A percentile compares a stretch with the other conserved stretches of the same genome.
Conservation (phyloP, 2,888 invertebrate genomes). For the Alsophila aescularia region DNA sequence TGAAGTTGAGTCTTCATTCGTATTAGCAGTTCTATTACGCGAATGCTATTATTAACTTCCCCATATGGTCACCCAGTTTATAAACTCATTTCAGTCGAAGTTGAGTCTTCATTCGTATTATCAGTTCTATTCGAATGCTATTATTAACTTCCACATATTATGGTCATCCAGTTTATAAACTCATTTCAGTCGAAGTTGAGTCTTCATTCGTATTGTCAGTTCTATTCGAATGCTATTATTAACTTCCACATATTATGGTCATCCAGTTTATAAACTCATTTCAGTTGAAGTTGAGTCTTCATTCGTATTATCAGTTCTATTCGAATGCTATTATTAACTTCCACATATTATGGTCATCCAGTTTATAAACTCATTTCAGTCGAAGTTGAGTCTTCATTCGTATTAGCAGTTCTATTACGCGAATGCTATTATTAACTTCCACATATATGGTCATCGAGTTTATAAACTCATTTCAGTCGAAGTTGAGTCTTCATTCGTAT, state of each 20-base stretch:
- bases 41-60: slow-evolving; percentile 10
- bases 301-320: background rate
- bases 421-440: slow-evolving; percentile 10
- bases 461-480: slow-evolving; percentile 5
- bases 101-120: slow-evolving; percentile 1
- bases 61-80: too few species aligned
- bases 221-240: slow-evolving; percentile 4
- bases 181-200: slow-evolving; percentile 9
- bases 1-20: slow-evolving; percentile 4
- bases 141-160: slow-evolving; percentile 5
- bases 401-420: background rate
- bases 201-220: slow-evolving; percentile 1
- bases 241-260: background rate
- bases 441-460: too few species aligned
- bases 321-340: slow-evolving; percentile 8
- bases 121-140: slow-evolving; percentile 1
- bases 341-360: background rate
- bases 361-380: slow-evolving; percentile 8
- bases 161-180: too few species aligned
- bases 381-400: slow-evolving; percentile 4
- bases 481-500: slow-evolving; percentile 4
- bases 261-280: slow-evolving; percentile 12
- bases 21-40: background rate
- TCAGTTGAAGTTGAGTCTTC: slow-evolving; percentile 4
- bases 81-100: slow-evolving; percentile 10